A percentile compares a stretch with the other conserved stretches of the same genome.
These are phyloP conservation scores for Nemopilema nomurai DNA, from an alignment of 30 jellyfish, hydroid and myxozoan genomes.

Conservation along the genomic window DNA sequence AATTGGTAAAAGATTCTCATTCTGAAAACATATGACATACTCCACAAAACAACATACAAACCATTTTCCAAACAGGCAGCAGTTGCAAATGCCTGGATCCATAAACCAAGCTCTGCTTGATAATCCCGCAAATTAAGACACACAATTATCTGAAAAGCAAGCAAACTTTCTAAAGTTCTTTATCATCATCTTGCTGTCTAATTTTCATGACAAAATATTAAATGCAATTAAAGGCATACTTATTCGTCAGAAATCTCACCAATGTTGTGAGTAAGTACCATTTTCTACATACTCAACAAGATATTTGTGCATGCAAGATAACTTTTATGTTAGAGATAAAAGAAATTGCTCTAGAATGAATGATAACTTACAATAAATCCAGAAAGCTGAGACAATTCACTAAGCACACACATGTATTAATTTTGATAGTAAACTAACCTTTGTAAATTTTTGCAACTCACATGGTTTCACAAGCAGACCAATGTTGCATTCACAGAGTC, in stretches of 20 bases:
- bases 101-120: conserved; percentile 68
- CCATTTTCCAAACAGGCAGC: conserved; percentile 49
- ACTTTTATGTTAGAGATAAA: too few relatives aligned
- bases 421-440: conserved; percentile 20
- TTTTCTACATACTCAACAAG: too few relatives aligned
- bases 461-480: conserved; percentile 33
- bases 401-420: too few relatives aligned
- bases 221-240: not conserved
- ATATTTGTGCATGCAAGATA: too few relatives aligned
- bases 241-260: too few relatives aligned
- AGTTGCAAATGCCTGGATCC: conserved; percentile 61
- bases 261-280: too few relatives aligned
- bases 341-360: too few relatives aligned
- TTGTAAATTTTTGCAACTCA: conserved; percentile 14
- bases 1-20: too few relatives aligned
- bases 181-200: not conserved
- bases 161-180: not conserved
- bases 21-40: too few relatives aligned
- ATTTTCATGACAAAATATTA: not conserved
- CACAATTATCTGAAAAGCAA: conserved; percentile 46
- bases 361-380: too few relatives aligned
- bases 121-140: conserved; percentile 70
- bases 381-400: too few relatives aligned
- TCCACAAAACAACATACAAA: not conserved
- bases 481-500: conserved; percentile 43